Conservation (phyloP, 2,888 invertebrate species). For the Polydrusus tereticollis region DNA sequence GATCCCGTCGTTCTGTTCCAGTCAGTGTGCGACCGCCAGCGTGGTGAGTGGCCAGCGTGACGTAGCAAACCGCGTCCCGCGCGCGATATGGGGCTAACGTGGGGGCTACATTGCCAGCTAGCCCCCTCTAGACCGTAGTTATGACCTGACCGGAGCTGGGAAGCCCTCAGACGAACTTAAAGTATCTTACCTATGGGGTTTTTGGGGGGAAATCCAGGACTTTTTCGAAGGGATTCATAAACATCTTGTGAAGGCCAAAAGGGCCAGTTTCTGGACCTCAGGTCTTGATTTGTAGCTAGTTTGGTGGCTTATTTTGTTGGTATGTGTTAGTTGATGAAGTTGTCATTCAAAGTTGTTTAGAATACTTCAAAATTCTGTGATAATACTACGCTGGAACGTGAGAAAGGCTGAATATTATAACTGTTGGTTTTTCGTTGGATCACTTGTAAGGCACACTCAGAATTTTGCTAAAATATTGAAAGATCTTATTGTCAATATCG, state of each 20-base stretch:
- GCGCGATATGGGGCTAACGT: slow-evolving; percentile 47
- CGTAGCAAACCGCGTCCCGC: slow-evolving; percentile 65
- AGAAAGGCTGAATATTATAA: too few relatives aligned
- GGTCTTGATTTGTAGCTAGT: neutral
- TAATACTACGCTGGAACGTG: too few relatives aligned
- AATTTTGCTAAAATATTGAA: too few relatives aligned
- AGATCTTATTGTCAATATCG: too few relatives aligned
- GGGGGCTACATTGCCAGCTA: slow-evolving; percentile 36
- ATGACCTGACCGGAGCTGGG: slow-evolving; percentile 34
- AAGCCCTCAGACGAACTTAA: slow-evolving; percentile 14
- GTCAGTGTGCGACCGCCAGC: slow-evolving; percentile 67
- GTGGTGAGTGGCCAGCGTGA: slow-evolving; percentile 58
- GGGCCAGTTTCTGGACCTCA: slow-evolving; percentile 18
- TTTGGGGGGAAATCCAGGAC: neutral
- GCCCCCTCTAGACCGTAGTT: slow-evolving; percentile 38
- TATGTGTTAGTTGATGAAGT: neutral
- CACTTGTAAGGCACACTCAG: too few relatives aligned
- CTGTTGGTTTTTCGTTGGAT: too few relatives aligned
- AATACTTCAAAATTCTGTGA: too few relatives aligned
- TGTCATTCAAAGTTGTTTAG: neutral
- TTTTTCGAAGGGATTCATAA: slow-evolving; percentile 9
- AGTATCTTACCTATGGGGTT: slow-evolving; percentile 13
- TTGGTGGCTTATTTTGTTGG: neutral
- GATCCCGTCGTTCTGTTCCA: slow-evolving; percentile 64
- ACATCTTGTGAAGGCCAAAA: slow-evolving; percentile 19